These are phyloP conservation scores for Mus caroli DNA, from an alignment of 2,797 vertebrate species.

Conservation along the genomic window DNA sequence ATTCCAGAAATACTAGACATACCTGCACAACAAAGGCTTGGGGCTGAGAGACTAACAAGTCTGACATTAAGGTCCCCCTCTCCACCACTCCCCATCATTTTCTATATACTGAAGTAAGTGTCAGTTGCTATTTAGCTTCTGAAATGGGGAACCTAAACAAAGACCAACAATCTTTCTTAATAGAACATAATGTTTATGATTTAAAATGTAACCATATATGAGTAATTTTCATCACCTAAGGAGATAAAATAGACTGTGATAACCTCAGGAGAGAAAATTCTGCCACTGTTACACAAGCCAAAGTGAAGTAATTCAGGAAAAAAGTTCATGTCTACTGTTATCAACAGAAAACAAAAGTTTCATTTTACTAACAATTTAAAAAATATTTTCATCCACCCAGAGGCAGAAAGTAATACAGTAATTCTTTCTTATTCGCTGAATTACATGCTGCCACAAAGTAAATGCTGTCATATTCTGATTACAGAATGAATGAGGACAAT, in stretches of 20 bases:
- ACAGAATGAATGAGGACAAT: constrained; percentile 38
- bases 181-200: neutral
- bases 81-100: neutral
- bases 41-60: neutral
- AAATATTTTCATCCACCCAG: constrained; percentile 53
- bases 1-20: constrained; percentile 40
- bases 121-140: constrained; percentile 14
- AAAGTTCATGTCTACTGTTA: constrained; percentile 25
- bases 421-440: constrained; percentile 35
- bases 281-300: constrained; percentile 18
- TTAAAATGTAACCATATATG: constrained; percentile 1
- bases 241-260: constrained; percentile 30
- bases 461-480: constrained; percentile 33
- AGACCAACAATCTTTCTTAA: constrained; percentile 32
- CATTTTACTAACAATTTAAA: constrained; percentile 56
- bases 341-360: constrained; percentile 48
- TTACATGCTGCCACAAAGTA: constrained; percentile 34
- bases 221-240: constrained; percentile 42
- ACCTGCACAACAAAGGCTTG: neutral
- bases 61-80: neutral
- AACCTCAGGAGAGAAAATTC: constrained; percentile 11
- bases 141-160: constrained; percentile 9
- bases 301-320: neutral
- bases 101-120: constrained; percentile 14
- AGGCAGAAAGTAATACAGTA: constrained; percentile 29